Evolutionary conservation across 92 coral and sea anemone species (phyloP), one percentile per base, ranked within the genome.

Genomic region (Ricordea florida): DNA sequence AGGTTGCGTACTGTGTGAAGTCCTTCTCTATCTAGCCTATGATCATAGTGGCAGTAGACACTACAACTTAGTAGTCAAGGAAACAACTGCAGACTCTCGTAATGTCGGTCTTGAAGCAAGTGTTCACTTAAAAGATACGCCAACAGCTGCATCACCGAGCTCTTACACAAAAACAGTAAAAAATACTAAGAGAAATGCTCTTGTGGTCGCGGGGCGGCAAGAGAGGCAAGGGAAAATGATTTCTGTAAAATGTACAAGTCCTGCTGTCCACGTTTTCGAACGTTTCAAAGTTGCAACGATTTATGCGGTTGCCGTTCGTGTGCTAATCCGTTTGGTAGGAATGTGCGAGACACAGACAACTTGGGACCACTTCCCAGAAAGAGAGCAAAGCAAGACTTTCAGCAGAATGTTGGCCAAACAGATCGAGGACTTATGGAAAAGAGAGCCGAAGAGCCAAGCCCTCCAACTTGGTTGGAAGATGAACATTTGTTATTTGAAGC

Each of bases 181-280:
- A n/a, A n/a, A n/a, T n/a, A n/a, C 48, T 34, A 74, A 62, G 23
- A 60, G 24, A 30, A 42, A 47, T 74, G 81, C 23, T 49, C 62
- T 37, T 77, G 83, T 65, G 75, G 83, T 57, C 75, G 69, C 57
- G 83, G 83, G 56, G 48, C 23, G 13, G 56, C 74, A 13, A 43
- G 69, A 44, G 36, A 42, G 62, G 36, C 45, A 49, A 26, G 49
- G 37, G 50, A 57, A 27, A 77, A 23, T 34, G 71, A 66, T 27
- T 76, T 76, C 62, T 76, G 83, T 66, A 63, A 65, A 66, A n/a
- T 13, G 1, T 76, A 74, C 28, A 50, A 42, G 27, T 76, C 75
- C 7, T 34, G 48, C 64, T 63, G 83, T 32, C 70, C 68, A 14
- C 61, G 72, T 56, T 74, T 57, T 56, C 72, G 63, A 32, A 22